phyloP scores from a whole-genome alignment of 2,113 vertebrate genomes.

The Raja brachyura region DNA sequence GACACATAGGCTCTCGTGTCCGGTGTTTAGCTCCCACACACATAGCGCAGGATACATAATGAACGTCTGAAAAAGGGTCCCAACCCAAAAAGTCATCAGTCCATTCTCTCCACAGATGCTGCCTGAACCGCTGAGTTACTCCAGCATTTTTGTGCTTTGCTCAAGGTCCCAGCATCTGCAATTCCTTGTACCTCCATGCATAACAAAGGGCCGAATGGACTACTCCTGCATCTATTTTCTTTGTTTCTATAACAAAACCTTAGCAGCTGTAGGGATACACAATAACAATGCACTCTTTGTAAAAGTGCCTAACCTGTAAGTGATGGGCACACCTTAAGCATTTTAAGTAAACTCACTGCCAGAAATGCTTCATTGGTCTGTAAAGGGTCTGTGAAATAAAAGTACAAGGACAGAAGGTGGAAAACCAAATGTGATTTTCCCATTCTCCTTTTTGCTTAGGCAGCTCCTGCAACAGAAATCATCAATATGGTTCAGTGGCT shows the following conservation, averaged over 20 bases:
- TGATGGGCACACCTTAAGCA: constrained; percentile 59
- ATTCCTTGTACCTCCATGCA: no score
- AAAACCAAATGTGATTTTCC: constrained; percentile 45
- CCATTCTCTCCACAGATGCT: no score
- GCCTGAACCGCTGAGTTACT: no score
- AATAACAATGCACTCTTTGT: constrained; percentile 45
- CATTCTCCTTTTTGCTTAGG: constrained; percentile 59
- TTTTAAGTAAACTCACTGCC: constrained; percentile 39
- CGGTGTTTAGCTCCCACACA: constrained; percentile 9
- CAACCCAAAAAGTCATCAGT: no score
- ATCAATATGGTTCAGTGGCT: constrained; percentile 56
- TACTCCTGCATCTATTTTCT: no score
- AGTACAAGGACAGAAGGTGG: neutral
- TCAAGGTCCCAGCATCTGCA: no score
- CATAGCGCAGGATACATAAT: constrained; percentile 40
- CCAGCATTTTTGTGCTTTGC: no score
- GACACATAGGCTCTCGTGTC: constrained; percentile 32
- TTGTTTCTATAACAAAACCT: neutral
- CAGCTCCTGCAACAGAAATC: constrained; percentile 59
- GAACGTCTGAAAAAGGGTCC: neutral
- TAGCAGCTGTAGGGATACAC: constrained; percentile 38
- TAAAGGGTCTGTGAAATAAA: neutral
- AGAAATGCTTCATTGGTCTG: constrained; percentile 50
- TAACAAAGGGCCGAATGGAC: no score
- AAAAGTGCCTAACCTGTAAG: constrained; percentile 54